A percentile compares a stretch with the other conserved stretches of the same genome.
Conservation (phyloP, 2,113 vertebrate species). For the Indicator maculatus region DNA sequence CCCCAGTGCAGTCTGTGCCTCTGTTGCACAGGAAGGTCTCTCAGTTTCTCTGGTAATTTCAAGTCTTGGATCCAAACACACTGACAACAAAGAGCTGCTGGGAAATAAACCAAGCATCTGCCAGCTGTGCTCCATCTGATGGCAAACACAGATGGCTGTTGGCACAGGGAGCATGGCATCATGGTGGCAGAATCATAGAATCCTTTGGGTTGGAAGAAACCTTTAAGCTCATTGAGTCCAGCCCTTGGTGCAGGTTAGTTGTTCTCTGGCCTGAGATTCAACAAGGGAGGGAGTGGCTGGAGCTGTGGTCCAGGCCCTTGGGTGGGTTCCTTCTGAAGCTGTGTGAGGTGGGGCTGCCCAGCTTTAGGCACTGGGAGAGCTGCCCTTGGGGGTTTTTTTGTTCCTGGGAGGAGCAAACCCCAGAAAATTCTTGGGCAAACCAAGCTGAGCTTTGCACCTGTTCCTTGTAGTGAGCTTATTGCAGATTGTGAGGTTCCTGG, state of each 20-base stretch:
- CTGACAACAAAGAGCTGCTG: background rate
- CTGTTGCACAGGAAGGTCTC: background rate
- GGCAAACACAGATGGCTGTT: fast-evolving
- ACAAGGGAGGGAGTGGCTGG: background rate
- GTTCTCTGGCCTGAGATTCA: background rate
- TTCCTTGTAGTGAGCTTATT: no score
- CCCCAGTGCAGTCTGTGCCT: no score
- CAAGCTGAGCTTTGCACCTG: background rate
- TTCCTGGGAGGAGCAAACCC: background rate
- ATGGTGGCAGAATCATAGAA: background rate
- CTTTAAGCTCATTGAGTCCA: no score
- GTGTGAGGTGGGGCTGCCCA: fast-evolving
- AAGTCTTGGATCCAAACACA: background rate
- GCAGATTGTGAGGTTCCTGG: background rate
- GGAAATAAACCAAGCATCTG: fast-evolving
- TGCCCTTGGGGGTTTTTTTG: background rate
- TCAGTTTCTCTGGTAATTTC: background rate
- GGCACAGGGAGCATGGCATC: fast-evolving
- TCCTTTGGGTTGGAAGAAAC: background rate
- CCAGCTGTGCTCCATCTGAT: background rate
- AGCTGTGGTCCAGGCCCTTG: background rate
- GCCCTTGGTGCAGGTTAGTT: background rate
- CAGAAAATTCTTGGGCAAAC: background rate
- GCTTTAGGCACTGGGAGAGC: fast-evolving
- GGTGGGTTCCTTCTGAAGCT: background rate